Conservation (phyloP, 2,797 vertebrate genomes). For the Carduelis carduelis region DNA sequence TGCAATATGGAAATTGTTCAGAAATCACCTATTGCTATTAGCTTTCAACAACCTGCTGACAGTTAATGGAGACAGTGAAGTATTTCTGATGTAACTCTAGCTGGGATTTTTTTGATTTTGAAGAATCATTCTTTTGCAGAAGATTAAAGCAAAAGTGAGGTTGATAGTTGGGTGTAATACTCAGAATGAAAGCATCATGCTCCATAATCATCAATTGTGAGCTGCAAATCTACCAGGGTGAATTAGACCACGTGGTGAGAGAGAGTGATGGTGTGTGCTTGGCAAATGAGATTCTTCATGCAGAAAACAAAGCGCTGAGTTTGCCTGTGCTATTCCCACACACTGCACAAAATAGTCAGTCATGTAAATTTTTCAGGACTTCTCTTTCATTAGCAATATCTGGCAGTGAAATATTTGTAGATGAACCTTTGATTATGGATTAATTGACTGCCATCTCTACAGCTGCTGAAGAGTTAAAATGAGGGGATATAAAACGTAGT, state of each 20-base stretch:
- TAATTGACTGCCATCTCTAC: neutral
- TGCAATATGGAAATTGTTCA: neutral
- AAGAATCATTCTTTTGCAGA: neutral
- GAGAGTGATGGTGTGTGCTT: accelerated
- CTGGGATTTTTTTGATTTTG: neutral
- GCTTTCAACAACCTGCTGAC: neutral
- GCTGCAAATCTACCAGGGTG: neutral
- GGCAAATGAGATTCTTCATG: neutral
- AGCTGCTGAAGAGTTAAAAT: neutral
- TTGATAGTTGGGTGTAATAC: neutral
- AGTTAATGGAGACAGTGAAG: neutral
- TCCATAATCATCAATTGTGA: neutral
- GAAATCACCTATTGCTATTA: neutral
- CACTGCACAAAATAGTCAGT: neutral
- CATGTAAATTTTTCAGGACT: neutral
- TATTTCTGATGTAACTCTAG: neutral
- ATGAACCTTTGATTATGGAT: neutral
- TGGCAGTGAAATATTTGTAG: neutral
- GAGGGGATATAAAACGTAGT: neutral
- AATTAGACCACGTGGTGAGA: neutral
- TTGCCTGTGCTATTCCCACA: neutral
- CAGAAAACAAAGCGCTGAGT: neutral
- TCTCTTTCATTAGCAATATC: neutral
- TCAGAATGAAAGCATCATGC: neutral
- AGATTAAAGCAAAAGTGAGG: neutral